These are phyloP conservation scores for Turdus rufiventris DNA, from an alignment of 2,113 vertebrate species.

Conservation along the genomic window DNA sequence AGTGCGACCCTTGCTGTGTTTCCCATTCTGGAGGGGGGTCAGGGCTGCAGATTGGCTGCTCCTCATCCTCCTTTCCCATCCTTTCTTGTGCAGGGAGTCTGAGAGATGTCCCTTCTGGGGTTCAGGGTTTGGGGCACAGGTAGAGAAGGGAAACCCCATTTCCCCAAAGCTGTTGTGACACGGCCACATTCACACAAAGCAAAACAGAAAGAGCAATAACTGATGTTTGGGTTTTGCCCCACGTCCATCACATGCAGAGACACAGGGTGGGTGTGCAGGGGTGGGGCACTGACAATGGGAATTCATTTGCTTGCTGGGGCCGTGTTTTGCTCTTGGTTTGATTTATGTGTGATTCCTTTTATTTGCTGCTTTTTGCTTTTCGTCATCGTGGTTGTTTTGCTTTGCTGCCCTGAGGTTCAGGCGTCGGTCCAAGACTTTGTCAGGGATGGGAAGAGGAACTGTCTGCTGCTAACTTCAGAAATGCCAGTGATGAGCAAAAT, in stretches of 20 bases:
- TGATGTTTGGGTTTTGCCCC: background rate
- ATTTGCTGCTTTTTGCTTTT: background rate
- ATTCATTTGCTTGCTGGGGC: background rate
- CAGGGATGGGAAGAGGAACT: background rate
- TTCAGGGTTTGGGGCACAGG: background rate
- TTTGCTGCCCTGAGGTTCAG: background rate
- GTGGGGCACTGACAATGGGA: background rate
- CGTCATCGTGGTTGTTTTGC: background rate
- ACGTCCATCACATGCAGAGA: accelerated
- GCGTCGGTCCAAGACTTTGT: background rate
- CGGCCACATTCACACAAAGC: background rate
- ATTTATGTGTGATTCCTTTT: background rate
- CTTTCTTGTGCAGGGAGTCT: background rate
- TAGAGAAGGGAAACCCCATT: background rate
- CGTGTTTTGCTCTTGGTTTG: background rate
- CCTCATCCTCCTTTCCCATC: background rate
- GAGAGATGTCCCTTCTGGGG: too few relatives aligned
- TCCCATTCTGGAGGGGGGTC: accelerated
- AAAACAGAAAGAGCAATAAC: background rate
- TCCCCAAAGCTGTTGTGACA: background rate
- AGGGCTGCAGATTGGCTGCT: background rate
- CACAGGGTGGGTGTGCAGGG: background rate
- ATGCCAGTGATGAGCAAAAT: background rate
- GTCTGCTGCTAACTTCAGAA: background rate
- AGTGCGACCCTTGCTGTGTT: background rate